Base-by-base conservation (phyloP, 2,888 invertebrate genomes). In the Tubulanus polymorphus region DNA sequence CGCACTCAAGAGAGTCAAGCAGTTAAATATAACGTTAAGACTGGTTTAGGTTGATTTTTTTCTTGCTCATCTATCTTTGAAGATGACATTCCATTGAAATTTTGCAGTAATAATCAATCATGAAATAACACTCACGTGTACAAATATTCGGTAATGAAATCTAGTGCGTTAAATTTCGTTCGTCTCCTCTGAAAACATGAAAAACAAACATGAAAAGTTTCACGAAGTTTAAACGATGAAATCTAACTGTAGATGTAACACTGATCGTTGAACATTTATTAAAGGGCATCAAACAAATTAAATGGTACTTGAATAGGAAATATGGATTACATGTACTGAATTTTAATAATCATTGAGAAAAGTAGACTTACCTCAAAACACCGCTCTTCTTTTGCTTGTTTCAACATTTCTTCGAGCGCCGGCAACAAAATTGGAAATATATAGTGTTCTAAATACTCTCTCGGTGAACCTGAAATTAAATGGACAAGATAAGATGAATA, bases 91-190 rank as follows among this genome's bases (percentile, higher is more conserved):
- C n/a, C n/a, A n/a, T n/a, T n/a, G n/a, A n/a, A n/a, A n/a, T n/a
- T n/a, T n/a, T n/a, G n/a, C n/a, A n/a, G n/a, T n/a, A n/a, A n/a
- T n/a, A n/a, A n/a, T n/a, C n/a, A n/a, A n/a, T n/a, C n/a, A n/a
- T n/a, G n/a, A n/a, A n/a, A n/a, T n/a, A 23, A 15, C 15, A 41
- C 67, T 64, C 69, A 77, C 76, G 63, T 73, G 62, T 77, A 79
- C 48, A 79, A 61, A 63, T 72, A 71, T 60, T 72, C 73, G 53
- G 78, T 75, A 18, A 79, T 61, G 55, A 71, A 79, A 57, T 79
- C 79, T 47, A 73, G 60, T 1, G 77, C 78, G 67, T 77, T 75
- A 63, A 79, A 79, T 54, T 74, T 78, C 49, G 78, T 77, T 63
- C 74, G 69, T 64, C 75, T 76, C 61, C 78, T 71, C 77, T 78